Evolutionary conservation across 2,888 invertebrate species (phyloP), one percentile per base, ranked within the genome.

Genomic region (Melinopterus prodromus): DNA sequence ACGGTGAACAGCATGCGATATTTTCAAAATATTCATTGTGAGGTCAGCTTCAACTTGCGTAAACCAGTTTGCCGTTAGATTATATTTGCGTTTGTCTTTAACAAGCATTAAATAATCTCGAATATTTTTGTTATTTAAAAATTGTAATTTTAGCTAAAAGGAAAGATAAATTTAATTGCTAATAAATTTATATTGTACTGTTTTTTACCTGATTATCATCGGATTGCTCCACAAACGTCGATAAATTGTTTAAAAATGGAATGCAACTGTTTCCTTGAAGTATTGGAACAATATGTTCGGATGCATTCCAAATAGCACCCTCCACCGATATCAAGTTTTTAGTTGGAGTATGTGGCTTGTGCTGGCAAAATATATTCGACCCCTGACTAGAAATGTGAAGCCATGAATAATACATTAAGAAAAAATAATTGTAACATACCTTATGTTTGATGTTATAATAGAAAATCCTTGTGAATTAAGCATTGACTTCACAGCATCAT

Each of bases 41-140:
- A 94, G 88, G 80, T 91, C 90, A 7, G 91, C 90, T 89, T 94
- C 94, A 84, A 92, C 90, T 89, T 92, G 92, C 0, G 93, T 92
- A 85, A 93, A 93, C 92, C 93, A 93, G 85, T 92, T 92, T 72
- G 90, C 90, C 80, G 89, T 90, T n/a, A 92, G 87, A 84, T 89
- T 89, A 80, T 86, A 88, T 74, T 84, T 84, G 16, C 84, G 79
- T 2, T 84, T 77, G 12, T 83, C 80, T 81, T 89, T 88, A 15
- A 93, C 82, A 77, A 86, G 87, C 78, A 85, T 87, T 26, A 92
- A 86, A 86, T 93, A 93, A 84, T 84, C 79, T 83, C 84, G 77
- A 86, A 88, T 84, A 86, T 89, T 86, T 86, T 86, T 77, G 78
- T 88, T 86, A 14, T 84, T 84, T 35, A 92, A 84, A 84, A 91